These are phyloP conservation scores for Epizoanthus stellaris DNA, from an alignment of 92 coral and sea anemone genomes.

Conservation along the genomic window DNA sequence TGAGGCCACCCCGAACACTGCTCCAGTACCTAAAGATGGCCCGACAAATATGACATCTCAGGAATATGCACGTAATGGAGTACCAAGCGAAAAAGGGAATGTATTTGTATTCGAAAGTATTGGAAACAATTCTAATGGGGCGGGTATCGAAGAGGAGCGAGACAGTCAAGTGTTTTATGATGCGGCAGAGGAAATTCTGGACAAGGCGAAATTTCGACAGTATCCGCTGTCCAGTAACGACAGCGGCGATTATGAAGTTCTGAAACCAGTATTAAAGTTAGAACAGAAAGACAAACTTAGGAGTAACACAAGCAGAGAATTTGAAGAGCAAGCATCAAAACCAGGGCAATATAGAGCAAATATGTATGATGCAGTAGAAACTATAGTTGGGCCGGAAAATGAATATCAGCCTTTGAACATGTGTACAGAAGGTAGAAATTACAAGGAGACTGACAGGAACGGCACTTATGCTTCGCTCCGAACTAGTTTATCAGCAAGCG, in stretches of 20 bases:
- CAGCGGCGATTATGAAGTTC: constrained; percentile 20
- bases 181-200: background rate
- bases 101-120: background rate
- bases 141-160: background rate
- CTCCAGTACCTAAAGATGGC: background rate
- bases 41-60: background rate
- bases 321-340: background rate
- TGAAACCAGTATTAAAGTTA: background rate
- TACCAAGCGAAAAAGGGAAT: background rate
- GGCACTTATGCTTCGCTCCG: constrained; percentile 23
- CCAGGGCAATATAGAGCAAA: background rate
- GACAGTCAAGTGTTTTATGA: background rate
- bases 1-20: background rate
- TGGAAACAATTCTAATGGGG: background rate
- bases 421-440: background rate
- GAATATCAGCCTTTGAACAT: constrained; percentile 15
- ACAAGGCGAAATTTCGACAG: constrained; percentile 2
- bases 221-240: constrained; percentile 22
- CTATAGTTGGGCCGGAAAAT: background rate
- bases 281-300: background rate
- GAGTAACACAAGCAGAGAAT: background rate
- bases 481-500: background rate
- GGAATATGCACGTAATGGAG: background rate
- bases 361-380: constrained; percentile 1
- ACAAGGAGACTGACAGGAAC: background rate